A percentile compares a stretch with the other conserved stretches of the same genome.
These are phyloP conservation scores for Leptarthrus brevirostris DNA, from an alignment of 2,888 invertebrate species.

Conservation along the genomic window DNA sequence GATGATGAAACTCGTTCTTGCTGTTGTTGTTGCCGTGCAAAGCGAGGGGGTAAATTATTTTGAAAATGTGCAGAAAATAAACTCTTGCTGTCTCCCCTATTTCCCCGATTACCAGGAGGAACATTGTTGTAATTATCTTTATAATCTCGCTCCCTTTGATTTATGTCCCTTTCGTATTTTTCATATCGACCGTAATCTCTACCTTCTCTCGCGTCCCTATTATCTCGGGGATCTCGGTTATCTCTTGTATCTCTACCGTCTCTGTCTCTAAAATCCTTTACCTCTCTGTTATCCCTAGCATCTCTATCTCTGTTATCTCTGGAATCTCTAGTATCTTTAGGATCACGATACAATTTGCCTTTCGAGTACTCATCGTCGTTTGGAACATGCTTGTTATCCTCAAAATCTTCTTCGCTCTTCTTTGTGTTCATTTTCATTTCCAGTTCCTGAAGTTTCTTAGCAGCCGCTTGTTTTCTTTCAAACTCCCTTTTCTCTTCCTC, in stretches of 20 bases:
- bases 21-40: slow-evolving; percentile 77
- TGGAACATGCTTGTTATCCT: slow-evolving; percentile 55
- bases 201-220: slow-evolving; percentile 51
- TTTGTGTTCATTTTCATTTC: slow-evolving; percentile 76
- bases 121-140: slow-evolving; percentile 58
- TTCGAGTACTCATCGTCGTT: slow-evolving; percentile 57
- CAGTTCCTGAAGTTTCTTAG: slow-evolving; percentile 76
- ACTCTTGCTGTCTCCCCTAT: slow-evolving; percentile 68
- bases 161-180: slow-evolving; percentile 54
- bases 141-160: slow-evolving; percentile 55
- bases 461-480: slow-evolving; percentile 72
- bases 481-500: slow-evolving; percentile 86
- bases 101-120: slow-evolving; percentile 58
- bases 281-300: slow-evolving; percentile 4
- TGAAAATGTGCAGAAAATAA: slow-evolving; percentile 80
- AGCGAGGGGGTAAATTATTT: slow-evolving; percentile 86
- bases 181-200: slow-evolving; percentile 57
- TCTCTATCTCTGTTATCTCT: slow-evolving; percentile 57
- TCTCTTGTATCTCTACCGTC: slow-evolving; percentile 52
- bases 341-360: not conserved
- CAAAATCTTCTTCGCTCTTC: slow-evolving; percentile 68
- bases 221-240: slow-evolving; percentile 55
- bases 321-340: slow-evolving; percentile 1
- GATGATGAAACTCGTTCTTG: slow-evolving; percentile 63
- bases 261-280: slow-evolving; percentile 7